Evolutionary conservation across 2,888 invertebrate genomes (phyloP).

Genomic region (Ligdia adustata): DNA sequence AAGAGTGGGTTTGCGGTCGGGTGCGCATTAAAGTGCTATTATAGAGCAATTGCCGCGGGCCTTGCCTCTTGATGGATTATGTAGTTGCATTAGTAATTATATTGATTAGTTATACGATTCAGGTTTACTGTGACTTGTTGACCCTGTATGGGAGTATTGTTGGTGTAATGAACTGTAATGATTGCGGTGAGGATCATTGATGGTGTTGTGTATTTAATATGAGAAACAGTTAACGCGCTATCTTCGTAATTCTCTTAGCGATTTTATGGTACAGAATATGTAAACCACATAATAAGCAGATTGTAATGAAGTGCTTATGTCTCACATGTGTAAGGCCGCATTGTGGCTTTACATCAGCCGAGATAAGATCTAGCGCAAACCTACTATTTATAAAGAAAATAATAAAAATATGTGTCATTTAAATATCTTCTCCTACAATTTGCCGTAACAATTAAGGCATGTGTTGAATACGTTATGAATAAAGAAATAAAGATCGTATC

Average conservation of each 20-base stretch:
- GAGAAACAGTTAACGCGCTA: neutral
- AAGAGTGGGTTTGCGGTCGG: slow-evolving; percentile 63
- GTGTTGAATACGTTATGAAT: slow-evolving; percentile 10
- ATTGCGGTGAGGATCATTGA: neutral
- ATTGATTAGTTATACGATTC: slow-evolving; percentile 31
- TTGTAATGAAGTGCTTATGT: too few species aligned
- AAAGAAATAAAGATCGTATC: slow-evolving; percentile 13
- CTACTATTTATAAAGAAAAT: too few species aligned
- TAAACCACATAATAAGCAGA: neutral
- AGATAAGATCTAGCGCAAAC: too few species aligned
- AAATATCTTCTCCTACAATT: neutral
- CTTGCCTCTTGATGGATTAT: slow-evolving; percentile 35
- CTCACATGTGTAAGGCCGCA: too few species aligned
- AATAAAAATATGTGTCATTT: too few species aligned
- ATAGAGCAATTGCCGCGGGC: slow-evolving; percentile 37
- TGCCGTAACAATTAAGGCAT: slow-evolving; percentile 2
- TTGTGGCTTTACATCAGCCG: too few species aligned
- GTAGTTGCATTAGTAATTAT: slow-evolving; percentile 33
- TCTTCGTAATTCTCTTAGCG: neutral
- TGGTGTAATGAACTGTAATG: slow-evolving; percentile 16
- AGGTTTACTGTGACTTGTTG: slow-evolving; percentile 26
- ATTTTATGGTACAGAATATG: neutral
- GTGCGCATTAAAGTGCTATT: slow-evolving; percentile 61
- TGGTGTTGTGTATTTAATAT: slow-evolving; percentile 5
- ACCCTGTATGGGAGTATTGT: slow-evolving; percentile 22